Evolutionary conservation across 2,888 invertebrate genomes (phyloP).

Genomic region (Nineta flava): DNA sequence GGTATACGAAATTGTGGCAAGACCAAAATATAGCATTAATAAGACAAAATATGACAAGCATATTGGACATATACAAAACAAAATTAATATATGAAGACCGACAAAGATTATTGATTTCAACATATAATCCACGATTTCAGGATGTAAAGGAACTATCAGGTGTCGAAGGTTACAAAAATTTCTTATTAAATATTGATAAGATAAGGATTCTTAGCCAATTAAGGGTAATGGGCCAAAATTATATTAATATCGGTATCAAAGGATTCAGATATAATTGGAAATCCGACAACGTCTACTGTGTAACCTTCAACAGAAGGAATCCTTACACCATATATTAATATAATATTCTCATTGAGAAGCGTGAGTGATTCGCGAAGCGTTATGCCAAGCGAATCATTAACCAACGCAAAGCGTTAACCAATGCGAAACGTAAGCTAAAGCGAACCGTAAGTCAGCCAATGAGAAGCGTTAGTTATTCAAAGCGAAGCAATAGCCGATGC

Average conservation of each 20-base stretch:
- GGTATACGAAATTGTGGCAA: neutral
- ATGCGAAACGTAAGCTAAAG: too few species aligned
- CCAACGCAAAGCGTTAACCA: too few species aligned
- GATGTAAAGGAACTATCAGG: neutral
- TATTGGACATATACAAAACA: neutral
- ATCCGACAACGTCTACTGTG: neutral
- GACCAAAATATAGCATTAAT: neutral
- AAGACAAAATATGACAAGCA: neutral
- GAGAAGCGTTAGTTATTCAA: too few species aligned
- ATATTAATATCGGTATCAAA: too few species aligned
- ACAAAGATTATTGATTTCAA: too few species aligned
- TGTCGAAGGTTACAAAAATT: neutral
- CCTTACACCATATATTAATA: neutral
- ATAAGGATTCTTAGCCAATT: neutral
- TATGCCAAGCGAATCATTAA: too few species aligned
- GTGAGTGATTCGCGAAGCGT: conserved; percentile 1
- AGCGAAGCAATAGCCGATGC: too few species aligned
- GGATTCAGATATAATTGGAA: too few species aligned
- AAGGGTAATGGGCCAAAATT: too few species aligned
- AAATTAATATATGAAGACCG: too few species aligned
- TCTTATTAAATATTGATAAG: neutral
- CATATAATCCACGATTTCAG: too few species aligned
- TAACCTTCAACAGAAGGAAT: neutral
- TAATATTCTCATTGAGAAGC: conserved; percentile 2
- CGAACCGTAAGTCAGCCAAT: too few species aligned